Percentiles rank a stretch among this genome's conserved stretches.
phyloP scores from a whole-genome alignment of 1,140 invertebrate genomes.

The Chrysopa pallens region DNA sequence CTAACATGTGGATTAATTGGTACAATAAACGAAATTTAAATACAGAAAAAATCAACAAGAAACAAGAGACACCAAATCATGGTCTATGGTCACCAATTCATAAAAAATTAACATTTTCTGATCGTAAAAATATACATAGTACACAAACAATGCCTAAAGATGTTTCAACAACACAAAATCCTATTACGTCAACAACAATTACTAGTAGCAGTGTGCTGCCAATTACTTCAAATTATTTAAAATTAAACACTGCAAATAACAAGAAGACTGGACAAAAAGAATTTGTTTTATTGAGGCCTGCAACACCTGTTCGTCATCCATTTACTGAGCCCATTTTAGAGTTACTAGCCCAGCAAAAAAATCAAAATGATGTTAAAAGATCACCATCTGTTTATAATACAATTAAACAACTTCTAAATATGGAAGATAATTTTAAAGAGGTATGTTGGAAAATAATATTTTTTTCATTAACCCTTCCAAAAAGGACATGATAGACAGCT shows the following conservation, averaged over 20 bases:
- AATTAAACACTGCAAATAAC: slow-evolving; percentile 6
- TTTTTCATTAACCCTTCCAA: not conserved
- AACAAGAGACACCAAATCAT: slow-evolving; percentile 2
- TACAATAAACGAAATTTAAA: slow-evolving; percentile 25
- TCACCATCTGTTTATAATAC: slow-evolving; percentile 31
- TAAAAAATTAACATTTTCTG: slow-evolving; percentile 6
- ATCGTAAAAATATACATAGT: slow-evolving; percentile 9
- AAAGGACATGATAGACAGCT: no score
- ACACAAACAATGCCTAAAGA: not conserved
- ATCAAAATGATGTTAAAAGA: slow-evolving; percentile 14
- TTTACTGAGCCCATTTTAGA: slow-evolving; percentile 27
- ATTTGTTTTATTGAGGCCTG: slow-evolving; percentile 35
- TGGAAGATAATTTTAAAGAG: slow-evolving; percentile 27
- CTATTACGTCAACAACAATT: slow-evolving; percentile 8
- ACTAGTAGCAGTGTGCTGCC: slow-evolving; percentile 6
- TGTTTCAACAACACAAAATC: slow-evolving; percentile 5
- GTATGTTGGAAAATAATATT: slow-evolving; percentile 15
- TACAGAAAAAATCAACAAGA: slow-evolving; percentile 1
- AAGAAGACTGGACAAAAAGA: slow-evolving; percentile 33
- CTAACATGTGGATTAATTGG: slow-evolving; percentile 28
- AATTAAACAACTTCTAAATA: slow-evolving; percentile 30
- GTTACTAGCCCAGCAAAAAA: slow-evolving; percentile 21
- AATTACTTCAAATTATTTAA: slow-evolving; percentile 2
- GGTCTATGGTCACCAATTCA: slow-evolving; percentile 2
- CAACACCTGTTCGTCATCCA: slow-evolving; percentile 24